Percentiles rank a stretch among this genome's conserved stretches.
Conservation (phyloP, 2,113 vertebrate genomes). For the Hucho hucho region DNA sequence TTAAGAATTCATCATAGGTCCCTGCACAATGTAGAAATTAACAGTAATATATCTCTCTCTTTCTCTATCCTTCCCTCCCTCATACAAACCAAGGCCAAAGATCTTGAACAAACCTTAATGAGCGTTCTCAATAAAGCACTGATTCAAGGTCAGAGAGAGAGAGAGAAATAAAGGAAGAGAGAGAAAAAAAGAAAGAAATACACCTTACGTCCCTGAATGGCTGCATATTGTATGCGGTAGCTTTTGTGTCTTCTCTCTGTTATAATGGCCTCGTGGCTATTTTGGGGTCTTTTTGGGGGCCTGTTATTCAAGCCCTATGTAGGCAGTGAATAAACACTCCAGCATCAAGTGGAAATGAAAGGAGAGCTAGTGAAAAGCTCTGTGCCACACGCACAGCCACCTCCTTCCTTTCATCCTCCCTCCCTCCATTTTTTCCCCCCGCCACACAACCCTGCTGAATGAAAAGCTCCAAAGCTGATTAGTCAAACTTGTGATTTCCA, state of each 20-base stretch:
- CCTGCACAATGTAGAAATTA: too few relatives aligned
- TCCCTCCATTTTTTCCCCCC: not conserved
- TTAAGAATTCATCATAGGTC: not conserved
- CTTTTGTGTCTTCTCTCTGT: conserved; percentile 56
- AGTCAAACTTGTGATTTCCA: conserved; percentile 79
- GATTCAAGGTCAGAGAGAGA: conserved; percentile 52
- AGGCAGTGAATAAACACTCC: conserved; percentile 59
- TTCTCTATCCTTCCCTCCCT: not conserved
- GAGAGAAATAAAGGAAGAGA: conserved; percentile 17
- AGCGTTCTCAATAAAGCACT: conserved; percentile 38
- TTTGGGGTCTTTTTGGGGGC: conserved; percentile 38
- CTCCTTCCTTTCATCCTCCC: not conserved
- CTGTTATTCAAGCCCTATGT: conserved; percentile 32
- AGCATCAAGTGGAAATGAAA: conserved; percentile 47
- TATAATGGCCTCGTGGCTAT: conserved; percentile 68
- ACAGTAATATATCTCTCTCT: too few relatives aligned
- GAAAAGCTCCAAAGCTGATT: conserved; percentile 76
- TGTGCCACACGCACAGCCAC: conserved; percentile 12
- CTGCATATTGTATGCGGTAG: conserved; percentile 43
- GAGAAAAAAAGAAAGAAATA: conserved; percentile 30
- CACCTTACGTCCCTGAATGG: not conserved
- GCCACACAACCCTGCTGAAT: conserved; percentile 25
- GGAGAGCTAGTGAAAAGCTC: conserved; percentile 1
- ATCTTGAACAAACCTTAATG: conserved; percentile 10
- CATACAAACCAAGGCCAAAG: conserved; percentile 22